These are phyloP conservation scores for Podarcis muralis DNA, from an alignment of 2,113 vertebrate genomes.

Conservation along the genomic window DNA sequence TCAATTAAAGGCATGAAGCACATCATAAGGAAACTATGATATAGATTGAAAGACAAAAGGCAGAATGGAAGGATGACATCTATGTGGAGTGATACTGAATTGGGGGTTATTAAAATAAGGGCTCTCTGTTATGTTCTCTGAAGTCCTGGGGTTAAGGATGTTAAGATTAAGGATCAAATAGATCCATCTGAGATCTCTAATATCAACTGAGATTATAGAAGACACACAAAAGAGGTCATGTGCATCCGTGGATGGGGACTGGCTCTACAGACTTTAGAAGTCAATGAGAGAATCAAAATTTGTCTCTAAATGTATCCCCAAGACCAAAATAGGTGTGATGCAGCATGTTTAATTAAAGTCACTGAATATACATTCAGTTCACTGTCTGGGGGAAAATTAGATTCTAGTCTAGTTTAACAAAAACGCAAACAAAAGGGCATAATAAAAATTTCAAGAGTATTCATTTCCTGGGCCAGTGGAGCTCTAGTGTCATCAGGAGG, in stretches of 20 bases:
- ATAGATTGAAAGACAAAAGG: background rate
- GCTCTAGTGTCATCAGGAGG: background rate
- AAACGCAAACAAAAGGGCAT: background rate
- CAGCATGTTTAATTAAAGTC: conserved; percentile 25
- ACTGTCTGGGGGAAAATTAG: background rate
- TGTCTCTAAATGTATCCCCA: background rate
- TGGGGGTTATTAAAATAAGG: background rate
- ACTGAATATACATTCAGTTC: conserved; percentile 8
- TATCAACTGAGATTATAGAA: background rate
- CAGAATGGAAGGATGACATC: background rate
- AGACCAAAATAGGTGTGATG: background rate
- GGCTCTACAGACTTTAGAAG: background rate
- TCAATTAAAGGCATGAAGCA: background rate
- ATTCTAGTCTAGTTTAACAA: conserved; percentile 7
- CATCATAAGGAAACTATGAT: background rate
- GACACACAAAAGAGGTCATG: background rate
- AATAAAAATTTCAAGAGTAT: background rate
- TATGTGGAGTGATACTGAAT: background rate
- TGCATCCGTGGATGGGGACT: background rate
- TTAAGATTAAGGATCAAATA: conserved; percentile 11
- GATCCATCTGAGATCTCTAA: background rate
- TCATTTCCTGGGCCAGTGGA: conserved; percentile 1
- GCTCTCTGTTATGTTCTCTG: background rate
- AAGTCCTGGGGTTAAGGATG: background rate
- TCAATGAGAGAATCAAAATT: background rate